These are phyloP conservation scores for Acomys russatus DNA, from an alignment of 2,797 vertebrate genomes.

Conservation along the genomic window DNA sequence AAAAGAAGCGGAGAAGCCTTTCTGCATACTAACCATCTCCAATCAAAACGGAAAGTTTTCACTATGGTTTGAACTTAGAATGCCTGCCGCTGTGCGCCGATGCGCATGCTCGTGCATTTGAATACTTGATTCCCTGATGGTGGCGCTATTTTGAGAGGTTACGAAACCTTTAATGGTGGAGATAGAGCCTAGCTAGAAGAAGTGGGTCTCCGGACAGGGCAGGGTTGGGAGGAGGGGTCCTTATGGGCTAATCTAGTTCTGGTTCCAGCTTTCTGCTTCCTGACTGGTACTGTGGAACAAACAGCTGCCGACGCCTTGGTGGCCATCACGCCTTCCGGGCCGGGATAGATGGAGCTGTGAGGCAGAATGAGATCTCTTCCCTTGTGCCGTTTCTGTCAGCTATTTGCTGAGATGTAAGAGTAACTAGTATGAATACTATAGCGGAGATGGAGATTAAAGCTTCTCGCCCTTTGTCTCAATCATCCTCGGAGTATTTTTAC, in stretches of 20 bases:
- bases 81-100: no score
- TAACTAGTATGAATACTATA: neutral
- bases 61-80: neutral
- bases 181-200: neutral
- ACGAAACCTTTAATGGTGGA: neutral
- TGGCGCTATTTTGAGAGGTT: neutral
- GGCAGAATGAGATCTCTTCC: neutral
- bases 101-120: neutral
- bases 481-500: conserved; percentile 27
- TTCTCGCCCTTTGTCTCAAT: conserved; percentile 26
- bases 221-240: neutral
- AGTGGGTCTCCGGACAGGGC: neutral
- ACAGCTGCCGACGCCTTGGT: no score
- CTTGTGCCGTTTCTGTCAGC: neutral
- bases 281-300: neutral
- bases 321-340: neutral
- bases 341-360: neutral
- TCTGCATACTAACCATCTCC: conserved; percentile 27
- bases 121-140: neutral
- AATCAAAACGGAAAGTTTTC: conserved; percentile 38
- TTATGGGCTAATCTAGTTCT: neutral
- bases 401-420: no score
- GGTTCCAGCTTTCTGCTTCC: neutral
- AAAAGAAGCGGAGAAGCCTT: conserved; percentile 34
- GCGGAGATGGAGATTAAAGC: neutral